Base-by-base conservation (phyloP, 2,888 invertebrate genomes). In the Himalopsyche japonica region DNA sequence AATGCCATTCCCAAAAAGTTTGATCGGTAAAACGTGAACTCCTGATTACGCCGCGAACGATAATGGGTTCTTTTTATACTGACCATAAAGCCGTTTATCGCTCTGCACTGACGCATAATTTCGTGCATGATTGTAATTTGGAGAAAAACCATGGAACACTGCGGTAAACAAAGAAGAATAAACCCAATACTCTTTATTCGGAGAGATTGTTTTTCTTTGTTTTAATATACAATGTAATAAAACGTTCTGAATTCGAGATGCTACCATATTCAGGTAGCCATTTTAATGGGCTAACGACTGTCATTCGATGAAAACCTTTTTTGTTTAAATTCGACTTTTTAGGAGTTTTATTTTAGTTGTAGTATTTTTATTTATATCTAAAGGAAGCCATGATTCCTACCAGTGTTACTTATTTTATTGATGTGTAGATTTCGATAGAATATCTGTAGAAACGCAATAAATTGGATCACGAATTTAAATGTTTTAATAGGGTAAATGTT, bases 251-350 rank as follows among this genome's bases (percentile, higher is more conserved):
- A 57, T 49, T 78, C 49, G 30, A 43, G 84, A 32, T 57, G 30
- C 24, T 78, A 80, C 43, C 49, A 82, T 49, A 85, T 85, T 86
- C 87, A 85, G 87, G 87, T 87, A 87, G 87, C 84, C 86, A 85
- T 87, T 87, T 87, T 87, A 87, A 87, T 87, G 87, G 87, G 70
- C 85, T 82, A 85, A 85, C 84, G 84, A 86, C 85, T 86, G 87
- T 86, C 85, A 85, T 85, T 83, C 79, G 86, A 82, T 82, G 86
- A 82, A 76, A 85, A 80, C 80, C 82, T 84, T 87, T 87, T 87
- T 85, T 84, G 81, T 84, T 82, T 76, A 24, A 37, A 83, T 80
- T 83, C 57, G 79, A 34, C 83, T 86, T 86, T 85, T 85, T 84
- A 57, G 18, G n/a, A 34, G 27, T 79, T 85, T 82, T 82, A 80